Evolutionary conservation across 2,888 invertebrate genomes (phyloP).

Genomic region (Clunio marinus): DNA sequence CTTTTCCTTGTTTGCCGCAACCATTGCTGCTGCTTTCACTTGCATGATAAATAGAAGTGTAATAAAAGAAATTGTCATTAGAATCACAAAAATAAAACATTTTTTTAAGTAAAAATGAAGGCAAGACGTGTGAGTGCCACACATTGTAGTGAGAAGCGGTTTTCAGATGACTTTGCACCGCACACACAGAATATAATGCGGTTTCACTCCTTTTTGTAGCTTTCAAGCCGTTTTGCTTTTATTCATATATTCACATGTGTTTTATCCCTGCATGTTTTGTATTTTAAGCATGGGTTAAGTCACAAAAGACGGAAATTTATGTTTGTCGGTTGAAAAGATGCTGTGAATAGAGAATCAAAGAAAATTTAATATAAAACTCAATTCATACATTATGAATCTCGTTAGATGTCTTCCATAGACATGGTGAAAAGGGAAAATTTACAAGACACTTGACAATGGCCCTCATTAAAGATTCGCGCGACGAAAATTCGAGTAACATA

Average conservation of each 20-base stretch:
- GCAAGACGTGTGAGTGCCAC: background rate
- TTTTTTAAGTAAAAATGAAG: background rate
- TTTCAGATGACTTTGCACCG: background rate
- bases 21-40: background rate
- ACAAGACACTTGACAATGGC: background rate
- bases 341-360: background rate
- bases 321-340: background rate
- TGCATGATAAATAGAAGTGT: conserved; percentile 30
- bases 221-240: background rate
- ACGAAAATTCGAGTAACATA: no score
- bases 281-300: background rate
- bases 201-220: no score
- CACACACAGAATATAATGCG: background rate
- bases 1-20: background rate
- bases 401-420: no score
- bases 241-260: background rate
- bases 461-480: background rate
- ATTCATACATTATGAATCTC: background rate
- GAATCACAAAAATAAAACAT: conserved; percentile 27
- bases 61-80: conserved; percentile 35
- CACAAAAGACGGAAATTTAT: background rate
- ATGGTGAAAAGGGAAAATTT: background rate
- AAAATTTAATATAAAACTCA: background rate
- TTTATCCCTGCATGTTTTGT: background rate
- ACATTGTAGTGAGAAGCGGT: background rate